A percentile compares a stretch with the other conserved stretches of the same genome.
Conservation (phyloP, 2,797 vertebrate genomes). For the Lacerta bilineata region DNA sequence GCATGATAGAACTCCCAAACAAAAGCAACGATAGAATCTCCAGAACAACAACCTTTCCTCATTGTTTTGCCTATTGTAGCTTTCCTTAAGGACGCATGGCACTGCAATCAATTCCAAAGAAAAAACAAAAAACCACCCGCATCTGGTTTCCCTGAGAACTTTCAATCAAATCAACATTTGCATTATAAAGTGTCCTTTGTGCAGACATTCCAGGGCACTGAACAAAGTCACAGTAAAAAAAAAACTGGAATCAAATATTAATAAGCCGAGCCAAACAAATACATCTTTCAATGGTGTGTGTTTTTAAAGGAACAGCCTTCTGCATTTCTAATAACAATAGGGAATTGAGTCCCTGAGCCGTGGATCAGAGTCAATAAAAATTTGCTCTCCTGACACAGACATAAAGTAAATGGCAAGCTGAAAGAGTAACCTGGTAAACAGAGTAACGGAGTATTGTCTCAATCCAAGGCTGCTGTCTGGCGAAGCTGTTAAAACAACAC, state of each 20-base stretch:
- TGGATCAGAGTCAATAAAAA: slow-evolving; percentile 33
- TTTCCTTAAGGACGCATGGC: slow-evolving; percentile 53
- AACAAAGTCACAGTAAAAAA: slow-evolving; percentile 69
- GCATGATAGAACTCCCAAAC: slow-evolving; percentile 18
- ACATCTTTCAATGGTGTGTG: slow-evolving; percentile 31
- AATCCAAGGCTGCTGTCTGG: neutral
- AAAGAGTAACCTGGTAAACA: slow-evolving; percentile 33
- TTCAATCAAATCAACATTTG: slow-evolving; percentile 69
- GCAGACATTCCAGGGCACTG: slow-evolving; percentile 50
- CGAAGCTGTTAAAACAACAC: neutral
- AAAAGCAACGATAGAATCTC: slow-evolving; percentile 1
- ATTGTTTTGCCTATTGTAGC: slow-evolving; percentile 26
- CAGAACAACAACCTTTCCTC: slow-evolving; percentile 39
- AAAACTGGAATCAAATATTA: slow-evolving; percentile 71
- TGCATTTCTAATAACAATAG: slow-evolving; percentile 41
- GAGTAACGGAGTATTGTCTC: neutral
- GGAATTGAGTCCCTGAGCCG: slow-evolving; percentile 46
- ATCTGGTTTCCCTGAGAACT: slow-evolving; percentile 51
- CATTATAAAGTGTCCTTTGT: slow-evolving; percentile 73
- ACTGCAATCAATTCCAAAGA: slow-evolving; percentile 50
- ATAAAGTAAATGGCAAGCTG: slow-evolving; percentile 29
- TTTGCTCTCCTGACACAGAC: neutral
- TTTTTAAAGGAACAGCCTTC: slow-evolving; percentile 11
- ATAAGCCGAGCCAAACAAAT: slow-evolving; percentile 65
- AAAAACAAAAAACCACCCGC: neutral